Evolutionary conservation across 2,888 invertebrate species (phyloP), one percentile per base, ranked within the genome.

Genomic region (Cheilosia scutellata): DNA sequence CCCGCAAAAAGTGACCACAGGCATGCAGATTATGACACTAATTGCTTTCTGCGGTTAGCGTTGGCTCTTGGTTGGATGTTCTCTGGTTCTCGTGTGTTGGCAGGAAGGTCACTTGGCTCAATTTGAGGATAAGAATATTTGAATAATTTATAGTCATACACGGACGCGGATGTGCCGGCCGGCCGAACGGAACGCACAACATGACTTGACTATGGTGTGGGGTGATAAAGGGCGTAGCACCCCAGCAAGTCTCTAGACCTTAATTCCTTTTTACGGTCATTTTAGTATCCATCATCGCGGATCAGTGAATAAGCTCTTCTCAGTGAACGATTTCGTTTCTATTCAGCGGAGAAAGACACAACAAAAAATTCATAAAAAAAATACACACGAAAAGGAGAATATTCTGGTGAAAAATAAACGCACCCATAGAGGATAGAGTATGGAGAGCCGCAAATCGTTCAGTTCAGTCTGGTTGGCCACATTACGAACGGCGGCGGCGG

Each of bases 181-280:
- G 57, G 20, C 27, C n/a, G 9, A 47, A 47, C 44, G 44, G 11
- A 82, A 82, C 68, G 82, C 80, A 20, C 37, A 55, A 63, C 57
- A 55, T 63, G 55, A 2, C 20, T 20, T 1, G 0, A 20, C 1
- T 20, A 20, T 11, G 37, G 11, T 37, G 37, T 88, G 74, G 65
- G 80, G 75, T 84, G 80, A 76, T 72, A 77, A 86, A 86, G 86
- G 86, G 82, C 82, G 82, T 77, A 86, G 72, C 82, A 82, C 86
- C 86, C 86, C 60, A 72, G 88, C 88, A 89, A 90, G 89, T 91
- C 91, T 90, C 88, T 90, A 92, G 92, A 91, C 91, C 91, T 90
- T 91, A 91, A 92, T 91, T 91, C 92, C 91, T 91, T 91, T 91
- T 91, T 92, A 91, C 91, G 92, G 92, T 92, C 91, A 92, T 91